Evolutionary conservation across 2,113 vertebrate species (phyloP).

Genomic region (Tragulus kanchil): DNA sequence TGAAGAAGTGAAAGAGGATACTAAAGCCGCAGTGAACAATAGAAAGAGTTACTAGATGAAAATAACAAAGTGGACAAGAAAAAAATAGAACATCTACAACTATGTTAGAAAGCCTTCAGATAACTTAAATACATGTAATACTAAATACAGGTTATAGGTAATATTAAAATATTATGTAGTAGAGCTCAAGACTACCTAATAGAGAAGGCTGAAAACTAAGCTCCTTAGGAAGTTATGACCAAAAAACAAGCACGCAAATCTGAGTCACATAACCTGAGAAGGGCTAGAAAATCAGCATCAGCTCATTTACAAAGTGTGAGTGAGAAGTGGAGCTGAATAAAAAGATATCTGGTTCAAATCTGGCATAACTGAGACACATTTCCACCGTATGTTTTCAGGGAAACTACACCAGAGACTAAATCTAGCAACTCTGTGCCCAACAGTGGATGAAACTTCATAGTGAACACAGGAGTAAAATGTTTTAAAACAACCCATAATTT

Average conservation of each 20-base stretch:
- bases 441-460: not conserved
- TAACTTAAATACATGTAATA: too few relatives aligned
- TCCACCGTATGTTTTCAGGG: not conserved
- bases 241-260: not conserved
- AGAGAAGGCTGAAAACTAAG: not conserved
- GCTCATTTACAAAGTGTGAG: not conserved
- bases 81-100: not conserved
- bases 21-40: not conserved
- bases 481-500: conserved; percentile 4
- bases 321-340: not conserved
- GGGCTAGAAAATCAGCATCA: not conserved
- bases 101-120: not conserved
- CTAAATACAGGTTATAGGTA: too few relatives aligned
- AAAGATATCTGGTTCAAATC: not conserved
- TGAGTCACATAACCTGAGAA: not conserved
- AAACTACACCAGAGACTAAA: not conserved
- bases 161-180: too few relatives aligned
- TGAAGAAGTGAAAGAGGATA: not conserved
- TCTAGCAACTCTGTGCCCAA: not conserved
- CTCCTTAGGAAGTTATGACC: not conserved
- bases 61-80: not conserved
- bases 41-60: not conserved
- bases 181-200: too few relatives aligned
- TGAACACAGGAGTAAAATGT: not conserved
- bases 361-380: not conserved